phyloP scores from a whole-genome alignment of 2,888 invertebrate species.

The Mechanitis messenoides region DNA sequence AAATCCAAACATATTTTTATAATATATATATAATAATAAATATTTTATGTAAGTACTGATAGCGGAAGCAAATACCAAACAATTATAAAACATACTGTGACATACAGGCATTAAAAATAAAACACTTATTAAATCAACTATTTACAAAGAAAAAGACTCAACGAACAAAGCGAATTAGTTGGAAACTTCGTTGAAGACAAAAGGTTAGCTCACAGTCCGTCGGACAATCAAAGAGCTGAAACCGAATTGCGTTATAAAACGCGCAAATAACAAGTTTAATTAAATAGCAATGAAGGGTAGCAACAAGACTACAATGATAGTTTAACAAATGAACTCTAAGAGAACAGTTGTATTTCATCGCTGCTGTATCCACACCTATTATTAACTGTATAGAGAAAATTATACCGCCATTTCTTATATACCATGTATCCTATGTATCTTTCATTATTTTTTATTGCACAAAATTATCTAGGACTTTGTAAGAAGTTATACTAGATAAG shows the following conservation, averaged over 20 bases:
- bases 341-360: slow-evolving; percentile 26
- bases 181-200: slow-evolving; percentile 44
- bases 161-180: slow-evolving; percentile 35
- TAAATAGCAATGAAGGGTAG: slow-evolving; percentile 66
- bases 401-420: slow-evolving; percentile 36
- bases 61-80: slow-evolving; percentile 13
- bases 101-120: slow-evolving; percentile 7
- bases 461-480: too few relatives aligned
- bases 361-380: too few relatives aligned
- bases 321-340: slow-evolving; percentile 68
- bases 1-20: slow-evolving; percentile 2
- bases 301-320: slow-evolving; percentile 66
- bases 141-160: slow-evolving; percentile 5
- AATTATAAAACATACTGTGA: not conserved
- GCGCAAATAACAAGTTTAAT: slow-evolving; percentile 75
- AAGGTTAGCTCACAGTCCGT: slow-evolving; percentile 48
- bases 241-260: slow-evolving; percentile 71
- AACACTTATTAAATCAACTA: not conserved
- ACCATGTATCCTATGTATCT: slow-evolving; percentile 11
- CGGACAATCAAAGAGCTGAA: slow-evolving; percentile 64
- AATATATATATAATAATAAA: not conserved
- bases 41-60: slow-evolving; percentile 6
- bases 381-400: slow-evolving; percentile 43
- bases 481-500: too few relatives aligned
- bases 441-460: not conserved